Conservation (phyloP, 2,113 vertebrate genomes). For the Syrmaticus mikado region DNA sequence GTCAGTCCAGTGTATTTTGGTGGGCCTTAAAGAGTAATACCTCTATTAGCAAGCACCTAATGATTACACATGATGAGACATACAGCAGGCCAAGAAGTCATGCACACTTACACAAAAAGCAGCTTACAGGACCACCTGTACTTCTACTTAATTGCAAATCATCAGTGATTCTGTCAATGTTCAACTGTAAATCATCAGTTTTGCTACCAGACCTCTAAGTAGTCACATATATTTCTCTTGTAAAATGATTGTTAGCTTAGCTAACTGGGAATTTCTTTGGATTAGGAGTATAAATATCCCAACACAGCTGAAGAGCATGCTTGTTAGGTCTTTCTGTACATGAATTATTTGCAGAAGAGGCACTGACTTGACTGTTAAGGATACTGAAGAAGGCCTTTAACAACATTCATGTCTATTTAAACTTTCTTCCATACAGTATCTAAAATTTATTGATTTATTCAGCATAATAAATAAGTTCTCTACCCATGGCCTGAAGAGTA, state of each 20-base stretch:
- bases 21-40: background rate
- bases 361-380: background rate
- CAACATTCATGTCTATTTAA: background rate
- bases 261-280: background rate
- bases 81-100: background rate
- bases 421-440: background rate
- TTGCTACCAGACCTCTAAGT: background rate
- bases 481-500: background rate
- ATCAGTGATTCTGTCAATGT: background rate
- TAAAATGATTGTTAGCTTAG: background rate
- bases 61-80: fast-evolving
- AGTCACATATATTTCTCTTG: background rate
- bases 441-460: conserved; percentile 10
- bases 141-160: background rate
- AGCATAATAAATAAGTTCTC: background rate
- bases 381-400: background rate
- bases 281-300: background rate
- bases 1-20: background rate
- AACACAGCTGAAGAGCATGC: background rate
- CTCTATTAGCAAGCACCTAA: background rate
- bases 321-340: background rate
- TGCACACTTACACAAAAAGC: background rate
- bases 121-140: background rate
- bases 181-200: background rate
- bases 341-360: background rate